phyloP scores from a whole-genome alignment of 37 sponge, comb jelly and placozoan genomes.

The Spongilla lacustris region DNA sequence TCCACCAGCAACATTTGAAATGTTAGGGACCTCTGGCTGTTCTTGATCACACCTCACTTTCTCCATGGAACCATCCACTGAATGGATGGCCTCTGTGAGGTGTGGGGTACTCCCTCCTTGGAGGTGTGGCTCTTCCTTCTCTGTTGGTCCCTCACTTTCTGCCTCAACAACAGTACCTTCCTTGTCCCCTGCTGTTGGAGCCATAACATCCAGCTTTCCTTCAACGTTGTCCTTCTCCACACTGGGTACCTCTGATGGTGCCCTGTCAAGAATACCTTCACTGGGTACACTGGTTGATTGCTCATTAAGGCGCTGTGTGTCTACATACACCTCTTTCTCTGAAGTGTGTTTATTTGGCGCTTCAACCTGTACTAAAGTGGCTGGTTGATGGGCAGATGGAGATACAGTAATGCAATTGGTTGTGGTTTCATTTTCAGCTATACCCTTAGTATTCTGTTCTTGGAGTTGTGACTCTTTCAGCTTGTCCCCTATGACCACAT shows the following conservation, averaged over 20 bases:
- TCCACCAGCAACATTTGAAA: no score
- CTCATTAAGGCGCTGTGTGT: background rate
- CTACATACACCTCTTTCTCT: background rate
- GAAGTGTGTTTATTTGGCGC: background rate
- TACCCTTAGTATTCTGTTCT: no score
- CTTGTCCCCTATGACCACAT: no score
- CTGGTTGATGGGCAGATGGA: no score
- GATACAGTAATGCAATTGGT: no score
- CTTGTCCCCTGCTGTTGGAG: background rate
- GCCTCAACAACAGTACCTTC: background rate
- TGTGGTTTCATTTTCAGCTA: no score
- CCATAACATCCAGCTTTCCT: background rate
- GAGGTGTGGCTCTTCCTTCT: background rate
- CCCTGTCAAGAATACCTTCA: background rate
- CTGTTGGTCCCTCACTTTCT: background rate
- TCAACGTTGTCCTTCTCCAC: background rate
- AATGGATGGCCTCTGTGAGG: background rate
- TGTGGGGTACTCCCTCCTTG: background rate
- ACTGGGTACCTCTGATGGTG: background rate
- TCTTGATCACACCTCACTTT: no score
- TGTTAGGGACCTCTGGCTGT: no score
- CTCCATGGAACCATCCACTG: background rate
- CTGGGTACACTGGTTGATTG: background rate
- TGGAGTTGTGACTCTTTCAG: no score
- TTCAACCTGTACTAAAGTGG: no score